Evolutionary conservation across 1,140 invertebrate genomes (phyloP), one percentile per base, ranked within the genome.

Genomic region (Sitobion miscanthi): DNA sequence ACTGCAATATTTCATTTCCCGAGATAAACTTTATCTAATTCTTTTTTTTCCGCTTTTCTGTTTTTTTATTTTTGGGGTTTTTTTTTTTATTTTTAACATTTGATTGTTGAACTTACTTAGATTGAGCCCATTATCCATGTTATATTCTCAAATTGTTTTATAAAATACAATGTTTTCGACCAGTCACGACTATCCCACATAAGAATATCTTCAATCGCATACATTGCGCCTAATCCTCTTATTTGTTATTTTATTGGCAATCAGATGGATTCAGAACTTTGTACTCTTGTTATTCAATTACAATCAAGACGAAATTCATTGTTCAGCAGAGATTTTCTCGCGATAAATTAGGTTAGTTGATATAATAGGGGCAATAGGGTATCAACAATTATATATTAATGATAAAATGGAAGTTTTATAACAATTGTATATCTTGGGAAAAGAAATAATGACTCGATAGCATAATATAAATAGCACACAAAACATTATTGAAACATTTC

Each of bases 1-100:
- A 83, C 62, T 92, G 42, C 62, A 83, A 92, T 92, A 83, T 82
- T 83, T 82, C 69, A 83, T 92, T 92, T 92, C n/a, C 35, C 47
- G 47, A 83, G 69, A 92, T 83, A 92, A 92, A 91, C 54, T 91
- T 91, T 91, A 91, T 77, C 90, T 77, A 91, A 77, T 91, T 91
- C 25, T 91, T 90, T 57, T n/a, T 38, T 57, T 42, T 54, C 21
- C 47, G 35, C 42, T 38, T 25, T 35, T 23, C 35, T 20, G 21
- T 38, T 85, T 85, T 90, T 69, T 57, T 90, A n/a, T 62, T 69
- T 69, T 69, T 69, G 52, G 35, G 83, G 9, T 30, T 38, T n/a
- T 47, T 30, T 30, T n/a, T 47, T 62, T 90, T 42, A 14, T 69
- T 54, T 87, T 23, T 23, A 42, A 47, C 38, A 82, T 91, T 91